Base-by-base conservation (phyloP, 2,797 vertebrate genomes). In the Sebastes itinus region DNA sequence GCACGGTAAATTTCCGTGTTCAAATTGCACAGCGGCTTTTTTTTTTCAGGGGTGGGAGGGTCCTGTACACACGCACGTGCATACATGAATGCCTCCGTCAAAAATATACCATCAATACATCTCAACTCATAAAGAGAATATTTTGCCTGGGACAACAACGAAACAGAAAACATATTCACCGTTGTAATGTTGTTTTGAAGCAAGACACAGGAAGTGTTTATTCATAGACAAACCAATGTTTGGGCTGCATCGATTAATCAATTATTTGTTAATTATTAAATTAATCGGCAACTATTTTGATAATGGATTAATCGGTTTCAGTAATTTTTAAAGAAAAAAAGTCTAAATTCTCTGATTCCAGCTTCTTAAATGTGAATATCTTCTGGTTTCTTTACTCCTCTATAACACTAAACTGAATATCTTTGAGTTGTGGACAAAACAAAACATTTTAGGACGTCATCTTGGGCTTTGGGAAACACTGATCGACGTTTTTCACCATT, bases 361-460 rank as follows among this genome's bases (percentile, higher is more conserved):
- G 35, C 35, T 38, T 38, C 13, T 38, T 42, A 7, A 42, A 42
- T 42, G 38, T 42, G 38, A 42, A 42, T 42, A 42, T 42, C 0
- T 42, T 42, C 2, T 1, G 14, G 2, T 42, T 16, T 42, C 14
- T 42, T 1, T 1, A 42, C 1, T 42, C 38, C 0, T 16, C 38
- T 42, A 16, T 16, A 0, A 42, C 38, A 42, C 1, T 42, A 16
- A 42, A 42, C 14, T 42, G 38, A 42, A 16, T 42, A 42, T 42
- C 38, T 42, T 42, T 16, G 38, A 16, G 38, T 42, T 1, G 38
- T 16, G 38, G 38, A 42, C 38, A 42, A 16, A 42, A 42, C 38
- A 16, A 42, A 2, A 42, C 1, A 42, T 42, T 16, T 42, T 0
- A 16, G 13, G 38, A 42, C 0, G 6, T 42, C 38, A 0, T 42